These are phyloP conservation scores for Cettia cetti DNA, from an alignment of 2,113 vertebrate species.

Conservation along the genomic window DNA sequence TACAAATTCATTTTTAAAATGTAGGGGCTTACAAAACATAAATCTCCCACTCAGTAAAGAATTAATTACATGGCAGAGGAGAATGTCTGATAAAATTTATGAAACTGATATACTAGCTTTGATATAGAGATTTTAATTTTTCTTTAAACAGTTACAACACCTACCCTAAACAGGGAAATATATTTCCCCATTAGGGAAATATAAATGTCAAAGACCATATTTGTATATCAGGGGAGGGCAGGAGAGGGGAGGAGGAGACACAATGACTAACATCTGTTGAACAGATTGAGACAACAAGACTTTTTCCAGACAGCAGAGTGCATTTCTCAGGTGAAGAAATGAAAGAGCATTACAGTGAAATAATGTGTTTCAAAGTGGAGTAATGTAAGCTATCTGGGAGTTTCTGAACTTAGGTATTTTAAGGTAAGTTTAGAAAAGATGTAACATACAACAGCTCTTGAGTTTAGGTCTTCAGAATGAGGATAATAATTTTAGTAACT, in stretches of 20 bases:
- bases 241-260: not conserved
- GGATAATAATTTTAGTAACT: not conserved
- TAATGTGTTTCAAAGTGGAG: not conserved
- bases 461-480: not conserved
- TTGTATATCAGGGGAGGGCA: not conserved
- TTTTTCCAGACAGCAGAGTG: not conserved
- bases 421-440: not conserved
- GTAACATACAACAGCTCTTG: fast-evolving
- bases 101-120: not conserved
- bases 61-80: not conserved
- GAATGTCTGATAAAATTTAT: not conserved
- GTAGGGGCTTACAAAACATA: not conserved
- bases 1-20: not conserved
- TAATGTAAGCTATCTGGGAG: not conserved
- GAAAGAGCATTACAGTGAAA: not conserved
- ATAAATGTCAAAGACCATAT: not conserved
- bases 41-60: not conserved
- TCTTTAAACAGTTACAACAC: not conserved
- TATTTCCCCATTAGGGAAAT: not conserved
- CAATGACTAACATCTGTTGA: not conserved
- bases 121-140: not conserved
- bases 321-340: not conserved
- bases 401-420: not conserved
- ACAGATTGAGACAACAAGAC: not conserved
- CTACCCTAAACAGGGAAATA: not conserved